Evolutionary conservation across 1,140 invertebrate genomes (phyloP), one percentile per base, ranked within the genome.

Genomic region (Antheraea pernyi): DNA sequence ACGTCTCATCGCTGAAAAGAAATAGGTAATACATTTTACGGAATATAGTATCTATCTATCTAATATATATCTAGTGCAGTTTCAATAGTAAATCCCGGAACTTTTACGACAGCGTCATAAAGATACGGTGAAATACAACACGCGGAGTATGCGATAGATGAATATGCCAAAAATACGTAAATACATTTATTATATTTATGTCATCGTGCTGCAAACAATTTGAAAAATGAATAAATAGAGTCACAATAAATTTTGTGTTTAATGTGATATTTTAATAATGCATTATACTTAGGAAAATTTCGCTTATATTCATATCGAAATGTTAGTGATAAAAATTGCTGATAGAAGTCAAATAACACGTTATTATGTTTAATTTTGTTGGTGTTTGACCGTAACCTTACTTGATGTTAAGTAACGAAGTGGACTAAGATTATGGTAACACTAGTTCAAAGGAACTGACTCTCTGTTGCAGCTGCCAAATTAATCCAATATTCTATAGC

Each of bases 1-100:
- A 84, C 73, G 94, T 93, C 59, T 68, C 69, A 9, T 83, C 74
- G 19, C 89, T 91, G 73, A 60, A 83, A 86, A 30, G 19, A 7
- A 59, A 67, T n/a, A 37, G 11, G 4, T 10, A 65, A 9, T 42
- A 19, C 9, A 22, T 30, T 30, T 36, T 36, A 61, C 22, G 19
- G 19, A 48, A 65, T 8, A 16, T 22, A 19, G 42, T 42, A 65
- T 65, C 48, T 48, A 46, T 19, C 48, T n/a, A n/a, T n/a, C n/a
- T n/a, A n/a, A n/a, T n/a, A n/a, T n/a, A 65, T 48, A 39, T 65
- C 18, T 36, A 18, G 36, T 65, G n/a, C 39, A 65, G 18, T 18
- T 65, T 19, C 36, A 64, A 65, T 53, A 65, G 39, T 53, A 65
- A 42, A 42, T 42, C 2, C 6, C 46, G 39, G 42, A 18, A 48